phyloP scores from a whole-genome alignment of 1,140 invertebrate species.

The Bombus consobrinus region DNA sequence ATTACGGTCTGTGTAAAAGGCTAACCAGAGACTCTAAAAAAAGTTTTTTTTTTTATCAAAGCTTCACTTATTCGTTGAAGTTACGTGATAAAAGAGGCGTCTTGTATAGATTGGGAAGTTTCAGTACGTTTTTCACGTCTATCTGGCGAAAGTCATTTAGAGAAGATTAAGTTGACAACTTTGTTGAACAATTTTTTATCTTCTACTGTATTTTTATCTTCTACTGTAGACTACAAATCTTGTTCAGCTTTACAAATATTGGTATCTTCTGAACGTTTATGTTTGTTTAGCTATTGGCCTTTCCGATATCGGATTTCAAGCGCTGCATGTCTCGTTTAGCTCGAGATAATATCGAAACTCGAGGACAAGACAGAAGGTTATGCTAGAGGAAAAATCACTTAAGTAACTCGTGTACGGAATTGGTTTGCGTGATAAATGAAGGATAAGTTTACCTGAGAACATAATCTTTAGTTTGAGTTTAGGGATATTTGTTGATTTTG shows the following conservation, averaged over 20 bases:
- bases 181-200: neutral
- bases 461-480: neutral
- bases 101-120: neutral
- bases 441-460: neutral
- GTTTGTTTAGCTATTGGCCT: neutral
- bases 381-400: neutral
- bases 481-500: neutral
- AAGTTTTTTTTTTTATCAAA: neutral
- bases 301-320: constrained; percentile 1
- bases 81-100: neutral
- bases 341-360: neutral
- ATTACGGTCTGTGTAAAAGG: neutral
- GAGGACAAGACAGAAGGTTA: neutral
- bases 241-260: neutral
- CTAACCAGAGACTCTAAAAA: neutral
- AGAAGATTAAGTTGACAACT: neutral
- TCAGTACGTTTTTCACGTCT: neutral
- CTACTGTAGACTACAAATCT: neutral
- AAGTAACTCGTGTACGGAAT: neutral
- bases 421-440: neutral
- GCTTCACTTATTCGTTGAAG: neutral
- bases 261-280: neutral
- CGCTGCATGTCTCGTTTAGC: neutral
- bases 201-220: neutral
- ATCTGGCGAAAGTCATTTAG: neutral